These are phyloP conservation scores for Lethocerus indicus DNA, from an alignment of 1,140 invertebrate species.

Conservation along the genomic window DNA sequence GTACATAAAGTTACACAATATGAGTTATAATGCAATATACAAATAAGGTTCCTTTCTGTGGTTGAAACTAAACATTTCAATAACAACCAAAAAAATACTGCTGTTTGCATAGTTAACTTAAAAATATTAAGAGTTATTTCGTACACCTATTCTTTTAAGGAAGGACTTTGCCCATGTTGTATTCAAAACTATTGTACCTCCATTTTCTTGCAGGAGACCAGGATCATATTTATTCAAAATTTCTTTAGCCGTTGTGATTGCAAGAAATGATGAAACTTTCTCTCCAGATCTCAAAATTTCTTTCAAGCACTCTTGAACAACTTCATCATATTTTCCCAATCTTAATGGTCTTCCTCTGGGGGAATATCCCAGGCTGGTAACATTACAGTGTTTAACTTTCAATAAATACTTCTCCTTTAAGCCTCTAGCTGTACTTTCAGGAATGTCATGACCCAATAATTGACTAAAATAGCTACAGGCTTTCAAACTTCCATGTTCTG, in stretches of 20 bases:
- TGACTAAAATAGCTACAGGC: slow-evolving; percentile 23
- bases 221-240: slow-evolving; percentile 25
- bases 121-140: slow-evolving; percentile 16
- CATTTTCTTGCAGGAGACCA: slow-evolving; percentile 23
- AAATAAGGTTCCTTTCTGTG: no score
- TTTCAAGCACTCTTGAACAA: slow-evolving; percentile 25
- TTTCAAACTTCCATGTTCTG: slow-evolving; percentile 23
- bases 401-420: slow-evolving; percentile 24
- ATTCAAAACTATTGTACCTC: slow-evolving; percentile 24
- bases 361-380: slow-evolving; percentile 23
- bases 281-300: slow-evolving; percentile 24
- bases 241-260: slow-evolving; percentile 25
- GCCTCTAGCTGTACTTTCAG: slow-evolving; percentile 25
- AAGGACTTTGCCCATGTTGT: slow-evolving; percentile 27
- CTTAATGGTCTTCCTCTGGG: slow-evolving; percentile 23
- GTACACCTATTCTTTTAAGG: slow-evolving; percentile 20
- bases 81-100: no score
- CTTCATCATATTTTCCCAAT: slow-evolving; percentile 25
- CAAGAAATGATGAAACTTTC: slow-evolving; percentile 24
- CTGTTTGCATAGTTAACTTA: no score
- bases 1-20: no score
- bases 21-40: no score
- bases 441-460: slow-evolving; percentile 22
- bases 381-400: slow-evolving; percentile 19
- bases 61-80: no score